Evolutionary conservation across 2,797 vertebrate genomes (phyloP).

Genomic region (Acanthurus leucopareius): DNA sequence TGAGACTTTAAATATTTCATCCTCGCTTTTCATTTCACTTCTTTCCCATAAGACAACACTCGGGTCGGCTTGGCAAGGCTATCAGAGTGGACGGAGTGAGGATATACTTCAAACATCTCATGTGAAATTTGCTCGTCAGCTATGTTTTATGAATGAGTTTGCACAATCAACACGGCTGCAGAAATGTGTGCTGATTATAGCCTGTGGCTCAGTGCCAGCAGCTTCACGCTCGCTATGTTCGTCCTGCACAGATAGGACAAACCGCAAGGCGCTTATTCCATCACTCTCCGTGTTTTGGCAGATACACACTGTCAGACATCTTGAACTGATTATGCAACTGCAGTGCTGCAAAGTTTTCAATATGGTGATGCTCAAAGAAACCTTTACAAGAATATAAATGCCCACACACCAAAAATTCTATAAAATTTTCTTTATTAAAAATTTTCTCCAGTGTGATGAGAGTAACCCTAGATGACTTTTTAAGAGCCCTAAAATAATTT

Average conservation of each 20-base stretch:
- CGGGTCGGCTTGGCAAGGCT: background rate
- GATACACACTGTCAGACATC: slow-evolving; percentile 19
- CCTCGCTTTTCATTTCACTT: slow-evolving; percentile 22
- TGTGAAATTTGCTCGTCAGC: slow-evolving; percentile 10
- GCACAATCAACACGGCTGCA: slow-evolving; percentile 10
- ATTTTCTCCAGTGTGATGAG: background rate
- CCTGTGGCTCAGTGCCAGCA: slow-evolving; percentile 10
- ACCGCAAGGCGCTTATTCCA: slow-evolving; percentile 18
- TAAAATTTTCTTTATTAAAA: background rate
- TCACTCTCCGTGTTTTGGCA: slow-evolving; percentile 19
- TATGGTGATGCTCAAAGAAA: slow-evolving; percentile 1
- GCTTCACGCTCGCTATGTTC: slow-evolving; percentile 31
- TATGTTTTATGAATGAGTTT: slow-evolving; percentile 13
- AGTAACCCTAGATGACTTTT: background rate
- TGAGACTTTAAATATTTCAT: slow-evolving; percentile 17
- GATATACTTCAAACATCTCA: slow-evolving; percentile 5
- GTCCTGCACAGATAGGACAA: slow-evolving; percentile 9
- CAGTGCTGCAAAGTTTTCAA: slow-evolving; percentile 19
- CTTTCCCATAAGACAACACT: background rate
- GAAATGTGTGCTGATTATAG: slow-evolving; percentile 22
- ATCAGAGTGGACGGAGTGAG: background rate
- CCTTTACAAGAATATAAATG: background rate
- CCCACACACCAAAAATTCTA: background rate
- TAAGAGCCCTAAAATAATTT: background rate
- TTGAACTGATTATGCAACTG: slow-evolving; percentile 40